Conservation (phyloP, 2,888 invertebrate genomes). For the Ganaspis brasiliensis region DNA sequence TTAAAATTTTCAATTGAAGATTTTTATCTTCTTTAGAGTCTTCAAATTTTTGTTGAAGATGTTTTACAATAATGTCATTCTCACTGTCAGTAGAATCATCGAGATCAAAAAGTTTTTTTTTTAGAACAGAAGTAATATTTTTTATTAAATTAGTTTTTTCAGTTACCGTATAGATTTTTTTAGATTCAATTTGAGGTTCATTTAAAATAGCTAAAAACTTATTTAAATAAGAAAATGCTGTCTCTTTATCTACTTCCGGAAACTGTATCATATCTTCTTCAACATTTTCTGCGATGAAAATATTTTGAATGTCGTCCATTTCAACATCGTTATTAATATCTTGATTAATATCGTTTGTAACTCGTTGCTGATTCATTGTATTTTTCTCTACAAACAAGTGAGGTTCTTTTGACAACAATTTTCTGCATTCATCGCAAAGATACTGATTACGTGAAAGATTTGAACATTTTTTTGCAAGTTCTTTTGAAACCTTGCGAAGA, state of each 20-base stretch:
- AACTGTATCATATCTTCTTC: neutral
- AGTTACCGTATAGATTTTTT: neutral
- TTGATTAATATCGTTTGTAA: neutral
- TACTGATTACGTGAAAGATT: neutral
- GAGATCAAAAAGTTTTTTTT: neutral
- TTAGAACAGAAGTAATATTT: neutral
- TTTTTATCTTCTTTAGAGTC: neutral
- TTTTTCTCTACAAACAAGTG: neutral
- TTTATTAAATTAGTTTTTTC: neutral
- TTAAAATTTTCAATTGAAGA: neutral
- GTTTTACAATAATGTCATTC: conserved; percentile 3
- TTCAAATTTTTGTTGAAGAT: neutral
- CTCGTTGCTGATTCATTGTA: neutral
- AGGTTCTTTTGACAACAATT: neutral
- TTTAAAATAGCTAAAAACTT: neutral
- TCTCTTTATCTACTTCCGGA: neutral
- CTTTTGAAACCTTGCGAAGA: neutral
- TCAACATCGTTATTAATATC: neutral
- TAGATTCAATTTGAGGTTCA: conserved; percentile 1
- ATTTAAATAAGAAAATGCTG: conserved; percentile 6
- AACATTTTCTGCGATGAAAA: neutral
- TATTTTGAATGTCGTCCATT: conserved; percentile 6
- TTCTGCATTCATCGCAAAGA: neutral
- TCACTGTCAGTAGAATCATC: neutral
- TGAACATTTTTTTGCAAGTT: neutral